Percentiles rank a stretch among this genome's conserved stretches.
phyloP scores from a whole-genome alignment of 2,888 invertebrate genomes.

The Cosmia pyralina region DNA sequence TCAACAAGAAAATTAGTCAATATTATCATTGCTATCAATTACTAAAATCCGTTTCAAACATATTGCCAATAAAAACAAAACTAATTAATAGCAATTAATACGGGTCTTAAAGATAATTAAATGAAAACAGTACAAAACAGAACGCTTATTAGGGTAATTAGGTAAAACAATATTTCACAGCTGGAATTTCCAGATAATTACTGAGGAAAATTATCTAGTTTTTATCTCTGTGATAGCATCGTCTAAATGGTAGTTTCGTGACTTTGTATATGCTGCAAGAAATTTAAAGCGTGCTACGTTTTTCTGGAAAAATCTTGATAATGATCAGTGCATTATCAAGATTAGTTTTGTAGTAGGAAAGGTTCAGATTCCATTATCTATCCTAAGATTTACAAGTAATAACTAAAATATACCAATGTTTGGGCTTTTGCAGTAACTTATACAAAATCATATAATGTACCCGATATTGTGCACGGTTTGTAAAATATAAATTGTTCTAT shows the following conservation, averaged over 20 bases:
- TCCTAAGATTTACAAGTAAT: not conserved
- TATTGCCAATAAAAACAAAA: constrained; percentile 5
- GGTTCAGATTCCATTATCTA: not conserved
- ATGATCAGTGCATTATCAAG: too few relatives aligned
- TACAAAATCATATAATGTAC: too few relatives aligned
- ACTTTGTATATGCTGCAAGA: constrained; percentile 12
- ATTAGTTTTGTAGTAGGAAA: not conserved
- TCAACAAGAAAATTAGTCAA: not conserved
- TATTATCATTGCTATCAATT: not conserved
- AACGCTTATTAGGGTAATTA: constrained; percentile 36
- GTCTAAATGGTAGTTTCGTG: constrained; percentile 19
- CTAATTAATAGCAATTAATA: constrained; percentile 16
- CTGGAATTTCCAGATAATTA: constrained; percentile 32
- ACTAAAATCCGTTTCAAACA: not conserved
- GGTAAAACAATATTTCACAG: constrained; percentile 25
- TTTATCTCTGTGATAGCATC: not conserved
- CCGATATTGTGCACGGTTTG: too few relatives aligned
- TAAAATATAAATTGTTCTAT: too few relatives aligned
- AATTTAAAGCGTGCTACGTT: not conserved
- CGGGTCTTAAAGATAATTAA: constrained; percentile 27
- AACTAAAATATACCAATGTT: not conserved
- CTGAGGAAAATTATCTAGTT: constrained; percentile 11
- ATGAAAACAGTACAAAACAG: constrained; percentile 20
- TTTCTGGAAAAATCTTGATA: not conserved
- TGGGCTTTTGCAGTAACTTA: not conserved